phyloP scores from a whole-genome alignment of 2,888 invertebrate species.

The Tipula vernalis region DNA sequence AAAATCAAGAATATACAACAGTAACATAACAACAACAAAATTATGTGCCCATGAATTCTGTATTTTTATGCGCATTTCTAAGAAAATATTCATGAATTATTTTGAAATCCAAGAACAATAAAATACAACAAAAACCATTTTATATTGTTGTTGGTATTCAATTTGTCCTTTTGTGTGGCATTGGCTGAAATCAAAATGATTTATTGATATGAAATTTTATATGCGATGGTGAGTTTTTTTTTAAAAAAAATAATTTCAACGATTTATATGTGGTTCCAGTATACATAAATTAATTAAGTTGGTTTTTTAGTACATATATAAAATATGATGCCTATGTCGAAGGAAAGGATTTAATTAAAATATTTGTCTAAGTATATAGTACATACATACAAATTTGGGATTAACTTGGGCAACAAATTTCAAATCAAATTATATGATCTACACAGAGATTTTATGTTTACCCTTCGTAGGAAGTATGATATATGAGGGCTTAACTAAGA shows the following conservation, averaged over 20 bases:
- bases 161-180: not conserved
- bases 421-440: not conserved
- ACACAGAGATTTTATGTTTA: not conserved
- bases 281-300: not conserved
- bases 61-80: not conserved
- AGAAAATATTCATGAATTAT: not conserved
- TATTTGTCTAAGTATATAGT: not conserved
- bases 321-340: not conserved
- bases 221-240: not conserved
- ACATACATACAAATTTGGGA: not conserved
- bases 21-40: not conserved
- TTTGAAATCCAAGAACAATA: not conserved
- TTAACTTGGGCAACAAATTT: not conserved
- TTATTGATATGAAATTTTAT: not conserved
- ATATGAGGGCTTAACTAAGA: not conserved
- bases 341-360: not conserved
- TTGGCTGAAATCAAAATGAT: not conserved
- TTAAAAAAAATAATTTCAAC: not conserved
- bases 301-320: not conserved
- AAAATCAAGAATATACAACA: not conserved
- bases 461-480: not conserved
- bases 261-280: not conserved
- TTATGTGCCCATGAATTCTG: not conserved
- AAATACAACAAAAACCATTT: not conserved
- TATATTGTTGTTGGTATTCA: not conserved